A percentile compares a stretch with the other conserved stretches of the same genome.
These are phyloP conservation scores for Hapalemur alaotrensis DNA, from an alignment of 2,797 vertebrate species.

Conservation along the genomic window DNA sequence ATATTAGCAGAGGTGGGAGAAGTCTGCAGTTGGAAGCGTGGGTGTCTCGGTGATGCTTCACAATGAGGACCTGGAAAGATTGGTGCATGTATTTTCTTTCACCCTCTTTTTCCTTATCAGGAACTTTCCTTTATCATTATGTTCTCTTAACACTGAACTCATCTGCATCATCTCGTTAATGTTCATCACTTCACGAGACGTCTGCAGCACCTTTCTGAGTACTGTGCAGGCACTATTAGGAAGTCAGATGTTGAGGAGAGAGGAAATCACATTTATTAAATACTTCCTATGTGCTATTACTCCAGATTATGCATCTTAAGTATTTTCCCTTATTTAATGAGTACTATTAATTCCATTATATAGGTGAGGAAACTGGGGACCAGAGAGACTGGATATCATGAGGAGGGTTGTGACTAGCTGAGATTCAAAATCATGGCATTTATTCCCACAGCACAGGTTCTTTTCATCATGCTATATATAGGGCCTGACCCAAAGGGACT, in stretches of 20 bases:
- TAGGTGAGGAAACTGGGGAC: not conserved
- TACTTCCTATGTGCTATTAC: not conserved
- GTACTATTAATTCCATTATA: not conserved
- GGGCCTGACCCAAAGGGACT: not conserved
- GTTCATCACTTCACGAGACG: not conserved
- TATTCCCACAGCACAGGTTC: not conserved
- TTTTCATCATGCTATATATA: not conserved
- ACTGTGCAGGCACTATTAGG: no score
- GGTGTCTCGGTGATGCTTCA: not conserved
- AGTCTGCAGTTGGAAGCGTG: no score
- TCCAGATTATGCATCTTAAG: rapidly evolving
- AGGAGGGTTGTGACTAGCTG: no score
- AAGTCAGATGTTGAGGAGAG: not conserved
- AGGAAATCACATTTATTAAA: not conserved
- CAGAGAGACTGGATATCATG: not conserved
- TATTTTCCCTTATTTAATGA: not conserved
- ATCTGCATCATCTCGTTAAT: not conserved
- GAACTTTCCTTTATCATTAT: not conserved
- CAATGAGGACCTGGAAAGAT: not conserved
- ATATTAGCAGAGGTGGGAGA: not conserved
- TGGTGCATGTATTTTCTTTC: rapidly evolving
- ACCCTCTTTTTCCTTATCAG: not conserved
- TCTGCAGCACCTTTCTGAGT: not conserved
- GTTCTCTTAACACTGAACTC: not conserved
- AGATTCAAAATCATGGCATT: not conserved